phyloP scores from a whole-genome alignment of 2,888 invertebrate species.

The Blastobasis lacticolella region DNA sequence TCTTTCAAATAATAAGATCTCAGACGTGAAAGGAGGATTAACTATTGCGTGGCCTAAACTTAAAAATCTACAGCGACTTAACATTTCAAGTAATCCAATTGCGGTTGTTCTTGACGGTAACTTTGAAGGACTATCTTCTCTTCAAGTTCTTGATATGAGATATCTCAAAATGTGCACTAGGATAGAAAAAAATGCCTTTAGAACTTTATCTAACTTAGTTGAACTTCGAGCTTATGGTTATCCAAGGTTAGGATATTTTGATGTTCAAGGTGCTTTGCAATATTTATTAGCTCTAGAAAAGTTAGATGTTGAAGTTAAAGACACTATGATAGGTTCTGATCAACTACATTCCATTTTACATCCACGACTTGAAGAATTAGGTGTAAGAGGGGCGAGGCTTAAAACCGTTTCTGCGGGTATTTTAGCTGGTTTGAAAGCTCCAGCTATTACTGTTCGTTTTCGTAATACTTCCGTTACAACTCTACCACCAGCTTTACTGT shows the following conservation, averaged over 20 bases:
- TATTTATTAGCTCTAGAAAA: conserved; percentile 82
- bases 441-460: conserved; percentile 80
- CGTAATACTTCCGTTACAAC: conserved; percentile 86
- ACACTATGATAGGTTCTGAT: conserved; percentile 85
- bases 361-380: conserved; percentile 83
- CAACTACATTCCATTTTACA: conserved; percentile 86
- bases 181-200: conserved; percentile 89
- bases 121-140: conserved; percentile 80
- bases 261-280: conserved; percentile 88
- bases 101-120: conserved; percentile 83
- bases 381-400: conserved; percentile 82
- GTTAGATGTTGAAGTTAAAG: conserved; percentile 90
- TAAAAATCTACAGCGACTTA: conserved; percentile 80
- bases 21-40: conserved; percentile 74
- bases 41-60: conserved; percentile 81
- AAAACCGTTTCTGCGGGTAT: conserved; percentile 88
- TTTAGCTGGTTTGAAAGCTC: conserved; percentile 85
- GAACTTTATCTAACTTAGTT: conserved; percentile 79
- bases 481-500: conserved; percentile 87
- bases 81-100: conserved; percentile 90
- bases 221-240: conserved; percentile 82
- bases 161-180: conserved; percentile 80
- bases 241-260: conserved; percentile 87
- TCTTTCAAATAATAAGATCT: conserved; percentile 81
- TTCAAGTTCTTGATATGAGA: conserved; percentile 78